phyloP scores from a whole-genome alignment of 2,888 invertebrate species.

The Lagria hirta region DNA sequence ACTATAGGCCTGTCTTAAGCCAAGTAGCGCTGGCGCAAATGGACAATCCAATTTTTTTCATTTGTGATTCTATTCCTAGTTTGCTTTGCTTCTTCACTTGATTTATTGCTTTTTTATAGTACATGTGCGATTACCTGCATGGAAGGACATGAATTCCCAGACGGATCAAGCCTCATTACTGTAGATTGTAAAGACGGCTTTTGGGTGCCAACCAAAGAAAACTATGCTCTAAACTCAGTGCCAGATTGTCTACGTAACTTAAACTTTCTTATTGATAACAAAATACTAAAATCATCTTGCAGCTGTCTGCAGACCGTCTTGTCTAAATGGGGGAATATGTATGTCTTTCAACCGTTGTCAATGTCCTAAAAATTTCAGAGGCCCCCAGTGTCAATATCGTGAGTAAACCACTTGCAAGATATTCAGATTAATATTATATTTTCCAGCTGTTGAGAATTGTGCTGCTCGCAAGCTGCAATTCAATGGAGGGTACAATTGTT shows the following conservation, averaged over 20 bases:
- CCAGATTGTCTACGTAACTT: conserved; percentile 74
- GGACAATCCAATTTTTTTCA: conserved; percentile 5
- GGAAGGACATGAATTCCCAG: conserved; percentile 69
- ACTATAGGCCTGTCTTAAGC: too few relatives aligned
- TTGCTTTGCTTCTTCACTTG: background rate
- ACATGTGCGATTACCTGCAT: conserved; percentile 68
- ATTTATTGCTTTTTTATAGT: conserved; percentile 51
- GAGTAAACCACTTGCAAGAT: conserved; percentile 21
- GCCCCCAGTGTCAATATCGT: conserved; percentile 73
- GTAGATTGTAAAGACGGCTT: conserved; percentile 69
- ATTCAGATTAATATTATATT: conserved; percentile 6
- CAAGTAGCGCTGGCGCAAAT: too few relatives aligned
- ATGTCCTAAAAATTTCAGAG: conserved; percentile 71
- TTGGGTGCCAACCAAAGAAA: conserved; percentile 69
- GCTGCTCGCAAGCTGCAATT: conserved; percentile 66
- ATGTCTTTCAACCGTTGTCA: conserved; percentile 74
- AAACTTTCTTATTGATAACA: too few relatives aligned
- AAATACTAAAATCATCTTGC: conserved; percentile 36
- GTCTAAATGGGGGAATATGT: conserved; percentile 81
- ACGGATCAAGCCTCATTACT: conserved; percentile 68
- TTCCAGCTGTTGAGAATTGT: conserved; percentile 62
- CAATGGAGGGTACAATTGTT: conserved; percentile 76
- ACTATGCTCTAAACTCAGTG: conserved; percentile 61
- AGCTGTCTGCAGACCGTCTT: conserved; percentile 71
- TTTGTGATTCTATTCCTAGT: conserved; percentile 2